These are phyloP conservation scores for Epinephelus moara DNA, from an alignment of 2,113 vertebrate genomes.

Conservation along the genomic window DNA sequence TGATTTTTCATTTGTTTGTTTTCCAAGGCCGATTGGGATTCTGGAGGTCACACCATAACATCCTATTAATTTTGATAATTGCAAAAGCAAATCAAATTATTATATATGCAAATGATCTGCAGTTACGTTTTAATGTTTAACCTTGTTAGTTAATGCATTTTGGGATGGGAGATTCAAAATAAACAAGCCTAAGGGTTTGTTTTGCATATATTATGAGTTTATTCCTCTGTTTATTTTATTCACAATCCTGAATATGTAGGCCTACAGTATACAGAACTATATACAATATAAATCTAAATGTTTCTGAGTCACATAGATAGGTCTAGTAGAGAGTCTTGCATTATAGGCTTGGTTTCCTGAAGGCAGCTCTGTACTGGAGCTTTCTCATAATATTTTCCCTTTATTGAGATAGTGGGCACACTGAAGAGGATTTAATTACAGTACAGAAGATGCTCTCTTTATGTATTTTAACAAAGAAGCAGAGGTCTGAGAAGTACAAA, in stretches of 20 bases:
- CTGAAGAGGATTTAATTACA: slow-evolving; percentile 10
- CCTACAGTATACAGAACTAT: not conserved
- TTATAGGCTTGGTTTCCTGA: slow-evolving; percentile 1
- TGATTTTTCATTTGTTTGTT: slow-evolving; percentile 10
- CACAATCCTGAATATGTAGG: slow-evolving; percentile 5
- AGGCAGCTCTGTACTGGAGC: not conserved
- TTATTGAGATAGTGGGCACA: slow-evolving; percentile 22
- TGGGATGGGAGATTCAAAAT: slow-evolving; percentile 1
- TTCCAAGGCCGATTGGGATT: slow-evolving; percentile 15
- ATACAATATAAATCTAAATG: not conserved
- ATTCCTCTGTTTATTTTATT: slow-evolving; percentile 29
- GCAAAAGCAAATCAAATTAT: slow-evolving; percentile 38
- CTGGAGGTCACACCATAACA: slow-evolving; percentile 3
- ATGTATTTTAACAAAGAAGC: slow-evolving; percentile 9
- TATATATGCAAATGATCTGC: slow-evolving; percentile 51
- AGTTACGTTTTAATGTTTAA: slow-evolving; percentile 44
- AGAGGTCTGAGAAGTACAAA: slow-evolving; percentile 7
- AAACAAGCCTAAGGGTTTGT: slow-evolving; percentile 46
- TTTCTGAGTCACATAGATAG: slow-evolving; percentile 11
- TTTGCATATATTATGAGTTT: slow-evolving; percentile 28
- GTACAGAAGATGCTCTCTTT: not conserved
- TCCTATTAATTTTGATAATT: slow-evolving; percentile 41
- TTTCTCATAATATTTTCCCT: slow-evolving; percentile 5
- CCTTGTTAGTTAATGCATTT: slow-evolving; percentile 49
- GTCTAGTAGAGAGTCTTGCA: slow-evolving; percentile 9